Evolutionary conservation across 2,888 invertebrate species (phyloP).

Genomic region (Danaus chrysippus): DNA sequence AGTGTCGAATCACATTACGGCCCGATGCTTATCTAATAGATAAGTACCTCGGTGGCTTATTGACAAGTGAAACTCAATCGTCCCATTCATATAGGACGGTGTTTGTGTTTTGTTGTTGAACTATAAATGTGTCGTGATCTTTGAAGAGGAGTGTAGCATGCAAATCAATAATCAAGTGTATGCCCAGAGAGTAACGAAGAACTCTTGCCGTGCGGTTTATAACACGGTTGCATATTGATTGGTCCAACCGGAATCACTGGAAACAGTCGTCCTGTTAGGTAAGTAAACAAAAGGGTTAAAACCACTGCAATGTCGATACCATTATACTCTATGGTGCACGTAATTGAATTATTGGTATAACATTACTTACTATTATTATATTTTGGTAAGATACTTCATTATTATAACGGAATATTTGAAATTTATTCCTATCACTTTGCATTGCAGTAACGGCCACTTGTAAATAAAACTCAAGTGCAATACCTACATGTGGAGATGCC

Average conservation of each 20-base stretch:
- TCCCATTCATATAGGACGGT: conserved; percentile 58
- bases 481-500: too few relatives aligned
- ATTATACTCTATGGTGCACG: not conserved
- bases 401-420: too few relatives aligned
- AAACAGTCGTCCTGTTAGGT: conserved; percentile 58
- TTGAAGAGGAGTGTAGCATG: conserved; percentile 60
- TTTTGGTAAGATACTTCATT: too few relatives aligned
- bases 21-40: conserved; percentile 44
- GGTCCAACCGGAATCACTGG: conserved; percentile 53
- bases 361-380: too few relatives aligned
- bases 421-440: too few relatives aligned
- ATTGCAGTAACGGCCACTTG: too few relatives aligned
- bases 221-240: conserved; percentile 73
- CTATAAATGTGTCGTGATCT: conserved; percentile 62
- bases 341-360: not conserved
- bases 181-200: conserved; percentile 53
- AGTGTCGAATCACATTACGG: conserved; percentile 48
- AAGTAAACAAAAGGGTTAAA: conserved; percentile 40
- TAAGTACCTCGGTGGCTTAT: conserved; percentile 56
- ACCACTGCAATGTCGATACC: not conserved
- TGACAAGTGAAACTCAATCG: conserved; percentile 73
- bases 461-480: too few relatives aligned
- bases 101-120: conserved; percentile 62
- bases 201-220: conserved; percentile 61
- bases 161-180: conserved; percentile 71